Evolutionary conservation across 2,113 vertebrate species (phyloP).

Genomic region (Elephantulus edwardii): DNA sequence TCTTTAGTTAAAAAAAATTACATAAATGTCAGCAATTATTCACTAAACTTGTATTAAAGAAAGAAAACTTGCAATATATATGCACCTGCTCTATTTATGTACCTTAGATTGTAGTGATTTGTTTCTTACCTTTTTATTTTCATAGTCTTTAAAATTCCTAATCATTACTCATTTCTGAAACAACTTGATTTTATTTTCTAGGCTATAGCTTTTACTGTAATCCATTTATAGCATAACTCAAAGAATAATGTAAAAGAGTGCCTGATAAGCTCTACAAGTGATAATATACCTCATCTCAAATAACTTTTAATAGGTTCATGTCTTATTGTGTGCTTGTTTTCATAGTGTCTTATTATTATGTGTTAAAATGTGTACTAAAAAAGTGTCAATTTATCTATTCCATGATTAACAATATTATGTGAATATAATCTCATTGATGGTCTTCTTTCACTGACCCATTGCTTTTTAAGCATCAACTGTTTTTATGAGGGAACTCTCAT

Average conservation of each 20-base stretch:
- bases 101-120: conserved; percentile 5
- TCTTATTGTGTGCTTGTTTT: conserved; percentile 43
- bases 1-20: conserved; percentile 29
- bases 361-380: too few species aligned
- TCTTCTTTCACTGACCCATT: too few species aligned
- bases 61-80: neutral
- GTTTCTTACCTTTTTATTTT: conserved; percentile 17
- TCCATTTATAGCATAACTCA: neutral
- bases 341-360: conserved; percentile 55
- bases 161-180: neutral
- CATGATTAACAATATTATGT: too few species aligned
- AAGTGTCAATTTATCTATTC: too few species aligned
- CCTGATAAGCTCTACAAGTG: neutral
- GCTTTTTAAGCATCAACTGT: too few species aligned
- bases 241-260: neutral
- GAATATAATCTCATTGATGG: too few species aligned
- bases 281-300: neutral
- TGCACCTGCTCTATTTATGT: neutral
- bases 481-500: too few species aligned
- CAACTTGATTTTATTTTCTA: neutral
- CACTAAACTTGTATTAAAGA: conserved; percentile 29
- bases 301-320: conserved; percentile 15
- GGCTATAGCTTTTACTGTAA: neutral
- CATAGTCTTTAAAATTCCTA: neutral
- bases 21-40: conserved; percentile 21